Evolutionary conservation across 53 echinoderm and acorn worm species (phyloP).

Genomic region (Stichopus horrens): DNA sequence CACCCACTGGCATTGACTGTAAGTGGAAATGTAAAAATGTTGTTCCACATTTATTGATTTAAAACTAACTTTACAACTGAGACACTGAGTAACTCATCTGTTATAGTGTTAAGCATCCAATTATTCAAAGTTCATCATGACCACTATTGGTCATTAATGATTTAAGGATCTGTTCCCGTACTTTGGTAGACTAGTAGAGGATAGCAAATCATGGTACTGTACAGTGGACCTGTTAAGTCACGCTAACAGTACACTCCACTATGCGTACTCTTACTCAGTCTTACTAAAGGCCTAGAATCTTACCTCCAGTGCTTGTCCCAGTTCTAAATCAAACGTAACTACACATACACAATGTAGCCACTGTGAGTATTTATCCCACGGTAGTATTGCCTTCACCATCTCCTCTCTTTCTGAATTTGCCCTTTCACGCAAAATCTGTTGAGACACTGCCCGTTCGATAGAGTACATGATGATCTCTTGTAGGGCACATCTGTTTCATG

Average conservation of each 20-base stretch:
- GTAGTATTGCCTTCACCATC: slow-evolving; percentile 68
- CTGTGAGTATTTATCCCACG: slow-evolving; percentile 93
- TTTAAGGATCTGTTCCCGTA: too few species aligned
- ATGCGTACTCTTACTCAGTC: not conserved
- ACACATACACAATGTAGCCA: slow-evolving; percentile 96
- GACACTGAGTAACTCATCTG: too few species aligned
- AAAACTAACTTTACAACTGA: too few species aligned
- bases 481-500: slow-evolving; percentile 2
- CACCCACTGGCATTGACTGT: too few species aligned
- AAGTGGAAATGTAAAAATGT: too few species aligned
- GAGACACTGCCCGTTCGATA: slow-evolving; percentile 23
- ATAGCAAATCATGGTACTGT: not conserved
- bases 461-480: not conserved
- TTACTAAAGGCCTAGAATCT: not conserved
- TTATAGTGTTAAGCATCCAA: too few species aligned
- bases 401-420: slow-evolving; percentile 43
- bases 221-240: not conserved
- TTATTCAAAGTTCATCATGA: too few species aligned
- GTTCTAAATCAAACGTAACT: slow-evolving; percentile 94
- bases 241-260: not conserved
- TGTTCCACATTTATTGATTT: too few species aligned
- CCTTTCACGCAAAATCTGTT: slow-evolving; percentile 42
- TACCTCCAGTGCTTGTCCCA: slow-evolving; percentile 95
- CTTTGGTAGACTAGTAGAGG: too few species aligned
- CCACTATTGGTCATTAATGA: too few species aligned